Conservation (phyloP, 1,140 invertebrate species). For the Leptinotarsa defecta region DNA sequence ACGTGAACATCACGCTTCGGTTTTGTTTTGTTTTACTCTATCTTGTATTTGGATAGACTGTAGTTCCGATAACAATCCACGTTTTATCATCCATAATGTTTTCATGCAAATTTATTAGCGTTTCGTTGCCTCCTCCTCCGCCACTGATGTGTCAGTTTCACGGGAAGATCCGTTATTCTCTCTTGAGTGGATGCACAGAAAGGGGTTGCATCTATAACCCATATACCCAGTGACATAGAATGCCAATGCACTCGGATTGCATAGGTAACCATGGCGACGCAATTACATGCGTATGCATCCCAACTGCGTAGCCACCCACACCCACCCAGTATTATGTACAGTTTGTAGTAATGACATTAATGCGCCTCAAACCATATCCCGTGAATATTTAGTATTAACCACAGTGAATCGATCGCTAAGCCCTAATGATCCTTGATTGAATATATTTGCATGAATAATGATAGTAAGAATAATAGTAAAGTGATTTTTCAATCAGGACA, state of each 20-base stretch:
- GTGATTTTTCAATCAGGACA: too few species aligned
- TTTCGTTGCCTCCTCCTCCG: neutral
- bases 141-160: neutral
- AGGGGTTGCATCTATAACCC: conserved; percentile 20
- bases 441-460: neutral
- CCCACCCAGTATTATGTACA: conserved; percentile 20
- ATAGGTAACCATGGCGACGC: conserved; percentile 26
- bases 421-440: conserved; percentile 1
- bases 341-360: conserved; percentile 24
- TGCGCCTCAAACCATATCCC: conserved; percentile 3
- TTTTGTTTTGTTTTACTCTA: too few species aligned
- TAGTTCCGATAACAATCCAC: too few species aligned
- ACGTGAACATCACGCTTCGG: too few species aligned
- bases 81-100: too few species aligned
- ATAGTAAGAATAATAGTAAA: neutral
- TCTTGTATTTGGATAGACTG: too few species aligned
- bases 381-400: conserved; percentile 1
- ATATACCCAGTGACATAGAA: conserved; percentile 28
- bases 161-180: neutral
- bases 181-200: conserved; percentile 8
- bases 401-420: conserved; percentile 3
- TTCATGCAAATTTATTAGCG: too few species aligned
- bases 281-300: conserved; percentile 28
- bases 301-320: conserved; percentile 16
- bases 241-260: conserved; percentile 17